Conservation (phyloP, 1,140 invertebrate genomes). For the Ganaspis sp. region DNA sequence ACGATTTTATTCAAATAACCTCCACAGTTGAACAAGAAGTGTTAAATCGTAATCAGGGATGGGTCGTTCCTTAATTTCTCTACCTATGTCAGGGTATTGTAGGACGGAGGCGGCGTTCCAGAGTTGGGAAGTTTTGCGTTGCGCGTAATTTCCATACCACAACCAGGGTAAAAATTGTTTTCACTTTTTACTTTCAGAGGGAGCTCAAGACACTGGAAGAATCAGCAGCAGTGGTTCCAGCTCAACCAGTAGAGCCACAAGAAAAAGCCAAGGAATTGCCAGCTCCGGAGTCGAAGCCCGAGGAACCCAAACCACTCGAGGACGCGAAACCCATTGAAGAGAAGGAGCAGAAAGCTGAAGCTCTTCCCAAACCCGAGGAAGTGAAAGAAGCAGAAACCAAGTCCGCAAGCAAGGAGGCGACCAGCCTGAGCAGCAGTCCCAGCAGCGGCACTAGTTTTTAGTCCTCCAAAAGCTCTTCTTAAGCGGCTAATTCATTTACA, state of each 20-base stretch:
- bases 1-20: too few relatives aligned
- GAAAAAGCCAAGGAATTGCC: constrained; percentile 11
- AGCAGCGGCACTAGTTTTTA: constrained; percentile 51
- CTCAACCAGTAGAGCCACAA: constrained; percentile 44
- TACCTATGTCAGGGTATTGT: too few relatives aligned
- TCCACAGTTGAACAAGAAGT: too few relatives aligned
- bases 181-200: not conserved
- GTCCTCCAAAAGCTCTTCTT: constrained; percentile 53
- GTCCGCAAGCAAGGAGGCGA: constrained; percentile 56
- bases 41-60: too few relatives aligned
- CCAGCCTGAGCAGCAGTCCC: constrained; percentile 54
- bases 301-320: constrained; percentile 47
- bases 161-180: too few relatives aligned
- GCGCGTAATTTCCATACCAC: too few relatives aligned
- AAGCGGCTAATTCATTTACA: constrained; percentile 51
- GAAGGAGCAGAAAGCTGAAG: constrained; percentile 53
- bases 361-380: constrained; percentile 63
- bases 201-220: constrained; percentile 1
- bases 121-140: too few relatives aligned
- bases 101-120: too few relatives aligned
- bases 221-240: constrained; percentile 29
- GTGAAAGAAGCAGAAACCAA: constrained; percentile 58
- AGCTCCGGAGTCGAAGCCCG: constrained; percentile 16
- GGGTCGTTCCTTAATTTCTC: too few relatives aligned
- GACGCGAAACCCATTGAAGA: constrained; percentile 34